These are phyloP conservation scores for Phycodurus eques DNA, from an alignment of 2,113 vertebrate species.

Conservation along the genomic window DNA sequence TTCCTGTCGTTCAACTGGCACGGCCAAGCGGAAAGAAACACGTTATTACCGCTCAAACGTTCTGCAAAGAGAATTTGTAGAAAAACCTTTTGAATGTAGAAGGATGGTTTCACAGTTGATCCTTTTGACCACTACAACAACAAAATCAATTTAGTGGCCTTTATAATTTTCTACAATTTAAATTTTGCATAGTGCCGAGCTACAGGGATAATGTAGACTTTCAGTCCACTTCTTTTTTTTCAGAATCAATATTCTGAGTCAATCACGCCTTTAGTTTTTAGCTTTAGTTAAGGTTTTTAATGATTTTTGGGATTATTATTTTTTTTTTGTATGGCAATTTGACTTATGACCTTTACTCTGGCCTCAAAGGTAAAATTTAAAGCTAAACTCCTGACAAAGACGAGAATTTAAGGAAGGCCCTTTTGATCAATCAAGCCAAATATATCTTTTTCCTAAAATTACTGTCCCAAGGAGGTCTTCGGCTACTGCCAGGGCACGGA, in stretches of 20 bases:
- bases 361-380: neutral
- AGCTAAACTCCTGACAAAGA: neutral
- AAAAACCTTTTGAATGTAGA: conserved; percentile 73
- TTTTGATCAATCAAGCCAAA: conserved; percentile 32
- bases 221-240: neutral
- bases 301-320: neutral
- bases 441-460: conserved; percentile 34
- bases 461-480: conserved; percentile 37
- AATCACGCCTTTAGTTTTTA: neutral
- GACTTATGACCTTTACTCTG: neutral
- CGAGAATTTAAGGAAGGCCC: conserved; percentile 14
- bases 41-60: conserved; percentile 76
- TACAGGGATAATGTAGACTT: neutral
- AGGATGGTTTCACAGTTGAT: conserved; percentile 49
- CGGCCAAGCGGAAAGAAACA: conserved; percentile 73
- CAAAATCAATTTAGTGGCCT: conserved; percentile 18
- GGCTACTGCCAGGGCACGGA: conserved; percentile 9
- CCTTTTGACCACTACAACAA: conserved; percentile 44
- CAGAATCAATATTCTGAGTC: neutral
- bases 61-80: conserved; percentile 74
- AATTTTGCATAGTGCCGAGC: conserved; percentile 10
- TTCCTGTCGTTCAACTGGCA: conserved; percentile 73
- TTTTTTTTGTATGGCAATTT: neutral
- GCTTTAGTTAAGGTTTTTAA: neutral
- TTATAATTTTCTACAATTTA: conserved; percentile 43